Percentiles rank a stretch among this genome's conserved stretches.
Evolutionary conservation across 2,888 invertebrate species (phyloP).

Genomic region (Dryobota labecula): DNA sequence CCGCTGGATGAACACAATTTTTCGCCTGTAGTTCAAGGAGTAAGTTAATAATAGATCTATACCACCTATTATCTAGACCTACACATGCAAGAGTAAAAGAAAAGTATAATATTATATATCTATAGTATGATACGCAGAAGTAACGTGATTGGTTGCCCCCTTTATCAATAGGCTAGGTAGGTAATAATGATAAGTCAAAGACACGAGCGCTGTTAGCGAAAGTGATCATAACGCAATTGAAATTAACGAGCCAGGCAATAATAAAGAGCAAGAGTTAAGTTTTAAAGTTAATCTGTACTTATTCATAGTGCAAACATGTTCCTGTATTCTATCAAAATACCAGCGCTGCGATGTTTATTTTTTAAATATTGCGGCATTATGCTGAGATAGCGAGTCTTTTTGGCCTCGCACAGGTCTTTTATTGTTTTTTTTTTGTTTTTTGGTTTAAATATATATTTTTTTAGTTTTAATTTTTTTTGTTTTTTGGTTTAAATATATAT

Average conservation of each 20-base stretch:
- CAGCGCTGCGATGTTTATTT: too few species aligned
- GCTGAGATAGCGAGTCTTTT: too few species aligned
- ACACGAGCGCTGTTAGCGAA: not conserved
- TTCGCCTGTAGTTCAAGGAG: slow-evolving; percentile 92
- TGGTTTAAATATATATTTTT: too few species aligned
- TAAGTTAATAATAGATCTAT: slow-evolving; percentile 76
- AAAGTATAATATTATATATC: not conserved
- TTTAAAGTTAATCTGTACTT: not conserved
- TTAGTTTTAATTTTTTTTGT: too few species aligned
- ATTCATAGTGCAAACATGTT: not conserved
- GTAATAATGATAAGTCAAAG: slow-evolving; percentile 27
- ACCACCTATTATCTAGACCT: not conserved
- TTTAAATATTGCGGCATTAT: too few species aligned
- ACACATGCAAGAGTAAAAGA: not conserved
- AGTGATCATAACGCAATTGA: not conserved
- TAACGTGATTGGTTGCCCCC: slow-evolving; percentile 10
- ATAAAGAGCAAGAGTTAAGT: not conserved
- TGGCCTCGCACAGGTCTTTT: too few species aligned
- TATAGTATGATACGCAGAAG: not conserved
- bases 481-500: too few species aligned
- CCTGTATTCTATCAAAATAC: too few species aligned
- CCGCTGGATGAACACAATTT: slow-evolving; percentile 95
- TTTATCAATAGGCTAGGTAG: slow-evolving; percentile 11
- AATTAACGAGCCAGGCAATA: not conserved
- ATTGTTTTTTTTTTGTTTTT: too few species aligned